These are phyloP conservation scores for Drosophila buzzatii DNA, from an alignment of 2,888 invertebrate species.

Conservation along the genomic window DNA sequence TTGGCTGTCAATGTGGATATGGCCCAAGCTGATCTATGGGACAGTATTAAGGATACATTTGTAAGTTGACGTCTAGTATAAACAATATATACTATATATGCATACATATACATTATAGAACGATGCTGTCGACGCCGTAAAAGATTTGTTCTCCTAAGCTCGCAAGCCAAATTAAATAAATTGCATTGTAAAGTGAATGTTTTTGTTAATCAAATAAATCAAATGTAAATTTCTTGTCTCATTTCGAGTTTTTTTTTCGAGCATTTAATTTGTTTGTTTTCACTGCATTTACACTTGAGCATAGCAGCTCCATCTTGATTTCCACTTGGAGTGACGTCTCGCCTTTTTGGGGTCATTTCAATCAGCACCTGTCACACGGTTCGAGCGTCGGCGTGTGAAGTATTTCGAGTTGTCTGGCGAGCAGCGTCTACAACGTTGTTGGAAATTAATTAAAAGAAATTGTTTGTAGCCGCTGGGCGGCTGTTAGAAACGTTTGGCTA, in stretches of 20 bases:
- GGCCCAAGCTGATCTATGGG: conserved; percentile 42
- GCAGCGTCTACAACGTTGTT: conserved; percentile 45
- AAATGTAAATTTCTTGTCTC: conserved; percentile 7
- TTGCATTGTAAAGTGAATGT: conserved; percentile 3
- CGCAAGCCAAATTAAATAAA: background rate
- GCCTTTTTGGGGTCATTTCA: conserved; percentile 75
- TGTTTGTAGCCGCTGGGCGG: conserved; percentile 46
- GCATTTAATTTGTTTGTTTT: conserved; percentile 43
- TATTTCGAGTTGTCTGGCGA: conserved; percentile 32
- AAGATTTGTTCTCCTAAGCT: conserved; percentile 35
- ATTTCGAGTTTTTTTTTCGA: background rate
- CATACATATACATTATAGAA: conserved; percentile 16
- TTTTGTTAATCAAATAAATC: conserved; percentile 11
- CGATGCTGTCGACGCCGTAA: conserved; percentile 40
- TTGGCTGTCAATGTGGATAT: conserved; percentile 40
- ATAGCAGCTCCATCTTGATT: conserved; percentile 45
- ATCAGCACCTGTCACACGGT: conserved; percentile 76
- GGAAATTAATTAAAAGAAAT: conserved; percentile 76
- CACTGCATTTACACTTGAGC: conserved; percentile 39
- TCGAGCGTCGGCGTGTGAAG: conserved; percentile 68
- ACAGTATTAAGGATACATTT: conserved; percentile 41
- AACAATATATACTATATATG: background rate
- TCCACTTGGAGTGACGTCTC: conserved; percentile 34
- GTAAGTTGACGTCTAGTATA: conserved; percentile 23
- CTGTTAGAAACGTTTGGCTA: conserved; percentile 52